Evolutionary conservation across 2,888 invertebrate species (phyloP), one percentile per base, ranked within the genome.

Genomic region (Myathropa florea): DNA sequence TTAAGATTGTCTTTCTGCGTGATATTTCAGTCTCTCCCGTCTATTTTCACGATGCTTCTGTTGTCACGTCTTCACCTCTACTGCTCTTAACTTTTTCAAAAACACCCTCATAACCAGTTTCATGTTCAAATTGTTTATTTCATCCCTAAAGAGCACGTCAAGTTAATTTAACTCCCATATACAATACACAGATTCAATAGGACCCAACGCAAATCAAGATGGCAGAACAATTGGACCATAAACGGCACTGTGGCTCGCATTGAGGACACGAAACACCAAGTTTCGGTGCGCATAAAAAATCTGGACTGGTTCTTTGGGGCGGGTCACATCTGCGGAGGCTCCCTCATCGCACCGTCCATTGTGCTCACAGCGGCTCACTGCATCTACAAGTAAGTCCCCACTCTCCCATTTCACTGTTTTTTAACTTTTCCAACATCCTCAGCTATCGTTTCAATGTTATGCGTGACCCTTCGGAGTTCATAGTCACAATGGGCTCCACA

Each of bases 251-350:
- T 77, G 14, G 90, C 89, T 23, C 71, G 23, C 0, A 63, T 82
- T 77, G 89, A 89, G 21, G 89, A 88, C 10, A 91, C 90, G 26
- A 88, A 89, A 60, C 91, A 92, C 83, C 92, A 92, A 88, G 90
- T 90, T 3, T 90, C 92, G 4, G 80, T 92, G 3, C 89, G 90
- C 30, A 82, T 89, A 4, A 90, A 89, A 72, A 60, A 23, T 9
- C 90, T 90, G 68, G 90, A 89, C 7, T 89, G 88, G 71, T 91
- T 88, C 77, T 92, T 89, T 77, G 92, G 92, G 1, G 89, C 89
- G 0, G 92, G 92, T 0, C 92, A 92, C 84, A 85, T 92, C 18
- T 92, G 92, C 64, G 92, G 92, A 0, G 92, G 91, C 1, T 78
- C 91, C 0, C 82, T 92, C 36, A 90, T 92, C 64, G 84, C 83